A percentile compares a stretch with the other conserved stretches of the same genome.
These are phyloP conservation scores for Heliconius eleuchia DNA, from an alignment of 1,140 invertebrate species.

Conservation along the genomic window DNA sequence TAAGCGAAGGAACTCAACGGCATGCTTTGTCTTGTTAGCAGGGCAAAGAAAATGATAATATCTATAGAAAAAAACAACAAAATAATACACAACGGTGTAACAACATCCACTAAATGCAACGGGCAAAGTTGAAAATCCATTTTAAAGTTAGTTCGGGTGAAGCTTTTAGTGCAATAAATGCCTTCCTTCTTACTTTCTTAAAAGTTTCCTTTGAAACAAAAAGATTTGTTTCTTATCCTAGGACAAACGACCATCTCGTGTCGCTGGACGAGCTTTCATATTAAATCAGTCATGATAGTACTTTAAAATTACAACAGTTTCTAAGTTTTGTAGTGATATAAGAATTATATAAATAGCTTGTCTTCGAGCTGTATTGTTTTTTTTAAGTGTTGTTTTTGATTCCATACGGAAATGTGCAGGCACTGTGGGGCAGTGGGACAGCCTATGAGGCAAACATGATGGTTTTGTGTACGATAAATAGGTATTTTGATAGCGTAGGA, in stretches of 20 bases:
- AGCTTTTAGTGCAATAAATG: slow-evolving; percentile 79
- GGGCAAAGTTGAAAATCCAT: slow-evolving; percentile 77
- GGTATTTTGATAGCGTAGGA: too few relatives aligned
- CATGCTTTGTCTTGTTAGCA: too few relatives aligned
- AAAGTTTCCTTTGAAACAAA: slow-evolving; percentile 77
- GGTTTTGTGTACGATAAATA: too few relatives aligned
- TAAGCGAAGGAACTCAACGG: too few relatives aligned
- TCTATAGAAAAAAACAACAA: not conserved
- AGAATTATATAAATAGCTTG: not conserved
- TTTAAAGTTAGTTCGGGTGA: slow-evolving; percentile 77
- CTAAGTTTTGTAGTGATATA: not conserved
- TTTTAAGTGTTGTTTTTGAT: not conserved
- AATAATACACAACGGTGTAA: slow-evolving; percentile 51
- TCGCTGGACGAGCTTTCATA: slow-evolving; percentile 45
- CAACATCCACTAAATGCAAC: slow-evolving; percentile 66
- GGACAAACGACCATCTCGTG: slow-evolving; percentile 64
- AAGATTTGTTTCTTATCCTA: slow-evolving; percentile 72
- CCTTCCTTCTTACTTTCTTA: slow-evolving; percentile 78
- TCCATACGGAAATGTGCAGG: not conserved
- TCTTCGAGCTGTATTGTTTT: not conserved
- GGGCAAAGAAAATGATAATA: too few relatives aligned
- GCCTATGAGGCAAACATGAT: too few relatives aligned
- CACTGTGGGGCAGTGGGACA: too few relatives aligned
- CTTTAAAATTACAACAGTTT: slow-evolving; percentile 26
- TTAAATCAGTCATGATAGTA: slow-evolving; percentile 43